A percentile compares a stretch with the other conserved stretches of the same genome.
Evolutionary conservation across 1,140 invertebrate species (phyloP).

Genomic region (Cardiocondyla obscurior): DNA sequence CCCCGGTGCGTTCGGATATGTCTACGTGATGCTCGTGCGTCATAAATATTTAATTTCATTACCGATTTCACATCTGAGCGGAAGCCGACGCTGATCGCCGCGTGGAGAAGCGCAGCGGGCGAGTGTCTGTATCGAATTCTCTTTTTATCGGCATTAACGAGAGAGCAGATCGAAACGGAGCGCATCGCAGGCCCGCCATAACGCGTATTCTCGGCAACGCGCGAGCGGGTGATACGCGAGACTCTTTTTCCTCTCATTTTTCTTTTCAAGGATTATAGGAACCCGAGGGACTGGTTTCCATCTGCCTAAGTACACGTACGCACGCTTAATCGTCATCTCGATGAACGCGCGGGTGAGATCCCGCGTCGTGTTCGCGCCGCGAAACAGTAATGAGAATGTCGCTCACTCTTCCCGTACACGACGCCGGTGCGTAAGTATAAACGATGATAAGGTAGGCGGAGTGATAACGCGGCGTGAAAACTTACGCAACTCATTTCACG

Average conservation of each 20-base stretch:
- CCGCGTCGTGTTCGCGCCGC: slow-evolving; percentile 31
- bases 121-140: too few species aligned
- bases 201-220: too few species aligned
- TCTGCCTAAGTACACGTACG: not conserved
- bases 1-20: not conserved
- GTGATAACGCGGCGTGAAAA: slow-evolving; percentile 11
- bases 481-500: slow-evolving; percentile 13
- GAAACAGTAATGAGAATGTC: slow-evolving; percentile 1
- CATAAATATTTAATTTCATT: slow-evolving; percentile 43
- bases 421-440: not conserved
- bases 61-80: not conserved
- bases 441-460: not conserved
- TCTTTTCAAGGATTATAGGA: slow-evolving; percentile 8
- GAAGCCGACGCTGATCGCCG: not conserved
- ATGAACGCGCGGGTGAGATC: slow-evolving; percentile 5
- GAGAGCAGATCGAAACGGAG: not conserved
- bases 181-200: too few species aligned
- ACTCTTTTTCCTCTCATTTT: not conserved
- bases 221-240: too few species aligned
- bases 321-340: slow-evolving; percentile 2
- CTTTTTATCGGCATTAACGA: not conserved
- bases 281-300: slow-evolving; percentile 12
- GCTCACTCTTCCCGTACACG: not conserved
- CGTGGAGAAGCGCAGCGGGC: slow-evolving; percentile 19
- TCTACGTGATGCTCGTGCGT: not conserved